These are phyloP conservation scores for Trachymyrmex septentrionalis DNA, from an alignment of 1,140 invertebrate genomes.

Conservation along the genomic window DNA sequence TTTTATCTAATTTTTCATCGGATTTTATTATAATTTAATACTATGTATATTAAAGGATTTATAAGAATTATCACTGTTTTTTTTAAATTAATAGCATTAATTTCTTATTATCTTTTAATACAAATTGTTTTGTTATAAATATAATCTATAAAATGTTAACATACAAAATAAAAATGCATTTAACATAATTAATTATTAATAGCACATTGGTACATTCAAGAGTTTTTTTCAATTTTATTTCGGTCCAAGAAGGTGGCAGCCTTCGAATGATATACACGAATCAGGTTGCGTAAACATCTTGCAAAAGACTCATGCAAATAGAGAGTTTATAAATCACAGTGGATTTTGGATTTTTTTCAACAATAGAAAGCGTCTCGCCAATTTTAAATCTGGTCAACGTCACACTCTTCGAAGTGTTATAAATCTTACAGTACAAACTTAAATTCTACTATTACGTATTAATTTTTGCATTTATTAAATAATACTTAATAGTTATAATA, in stretches of 20 bases:
- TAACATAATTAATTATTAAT: neutral
- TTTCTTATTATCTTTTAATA: slow-evolving; percentile 6
- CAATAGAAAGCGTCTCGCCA: neutral
- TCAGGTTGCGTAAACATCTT: slow-evolving; percentile 33
- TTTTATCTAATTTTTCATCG: neutral
- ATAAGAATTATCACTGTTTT: neutral
- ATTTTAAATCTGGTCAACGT: slow-evolving; percentile 33
- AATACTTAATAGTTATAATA: neutral
- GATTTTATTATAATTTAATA: neutral
- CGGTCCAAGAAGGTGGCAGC: neutral
- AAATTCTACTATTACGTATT: neutral
- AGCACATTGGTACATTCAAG: neutral
- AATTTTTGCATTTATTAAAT: neutral
- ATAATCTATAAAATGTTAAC: neutral
- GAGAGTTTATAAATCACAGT: slow-evolving; percentile 60
- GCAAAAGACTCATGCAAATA: slow-evolving; percentile 44
- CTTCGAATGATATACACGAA: slow-evolving; percentile 38
- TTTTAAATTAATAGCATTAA: neutral
- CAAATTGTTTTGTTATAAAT: neutral
- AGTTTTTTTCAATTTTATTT: neutral
- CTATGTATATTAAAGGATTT: neutral
- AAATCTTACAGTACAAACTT: slow-evolving; percentile 9
- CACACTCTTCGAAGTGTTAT: slow-evolving; percentile 8
- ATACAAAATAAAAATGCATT: neutral
- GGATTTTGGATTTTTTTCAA: slow-evolving; percentile 44